Conservation (phyloP, 37 sponge, comb jelly and placozoan species). For the Cladorhizidae sp. region DNA sequence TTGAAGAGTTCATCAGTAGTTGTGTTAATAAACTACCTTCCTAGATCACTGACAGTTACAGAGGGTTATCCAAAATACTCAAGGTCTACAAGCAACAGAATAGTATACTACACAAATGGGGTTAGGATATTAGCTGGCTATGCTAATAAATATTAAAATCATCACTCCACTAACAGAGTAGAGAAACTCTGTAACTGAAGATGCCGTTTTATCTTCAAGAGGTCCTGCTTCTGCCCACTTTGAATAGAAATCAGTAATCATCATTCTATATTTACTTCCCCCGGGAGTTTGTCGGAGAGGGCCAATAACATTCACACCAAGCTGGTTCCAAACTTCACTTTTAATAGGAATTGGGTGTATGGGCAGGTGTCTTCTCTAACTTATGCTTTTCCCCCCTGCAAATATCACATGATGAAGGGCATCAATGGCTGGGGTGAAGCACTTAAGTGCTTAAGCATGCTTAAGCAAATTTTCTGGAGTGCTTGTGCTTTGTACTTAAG, state of each 20-base stretch:
- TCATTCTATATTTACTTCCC: slow-evolving; percentile 37
- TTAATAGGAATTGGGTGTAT: slow-evolving; percentile 41
- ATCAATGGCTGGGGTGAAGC: too few species aligned
- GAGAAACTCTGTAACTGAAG: slow-evolving; percentile 18
- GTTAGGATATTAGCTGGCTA: neutral
- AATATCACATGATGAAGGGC: too few species aligned
- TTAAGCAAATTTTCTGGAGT: too few species aligned
- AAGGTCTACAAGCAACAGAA: neutral
- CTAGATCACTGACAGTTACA: slow-evolving; percentile 31
- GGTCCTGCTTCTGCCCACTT: slow-evolving; percentile 58
- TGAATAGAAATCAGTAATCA: slow-evolving; percentile 43
- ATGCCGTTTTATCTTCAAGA: slow-evolving; percentile 36
- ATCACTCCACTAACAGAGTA: slow-evolving; percentile 18
- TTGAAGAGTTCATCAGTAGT: slow-evolving; percentile 11
- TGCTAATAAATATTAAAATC: neutral
- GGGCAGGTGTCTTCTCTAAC: slow-evolving; percentile 9
- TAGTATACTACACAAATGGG: neutral
- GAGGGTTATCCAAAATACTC: slow-evolving; percentile 32
- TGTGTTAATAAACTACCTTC: slow-evolving; percentile 49
- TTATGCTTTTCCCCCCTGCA: slow-evolving; percentile 11
- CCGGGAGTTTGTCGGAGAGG: slow-evolving; percentile 19
- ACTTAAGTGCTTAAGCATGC: neutral
- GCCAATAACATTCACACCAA: slow-evolving; percentile 48
- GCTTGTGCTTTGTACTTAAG: too few species aligned
- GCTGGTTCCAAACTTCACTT: slow-evolving; percentile 28